Conservation (phyloP, 2,888 invertebrate species). For the Agelastica alni region DNA sequence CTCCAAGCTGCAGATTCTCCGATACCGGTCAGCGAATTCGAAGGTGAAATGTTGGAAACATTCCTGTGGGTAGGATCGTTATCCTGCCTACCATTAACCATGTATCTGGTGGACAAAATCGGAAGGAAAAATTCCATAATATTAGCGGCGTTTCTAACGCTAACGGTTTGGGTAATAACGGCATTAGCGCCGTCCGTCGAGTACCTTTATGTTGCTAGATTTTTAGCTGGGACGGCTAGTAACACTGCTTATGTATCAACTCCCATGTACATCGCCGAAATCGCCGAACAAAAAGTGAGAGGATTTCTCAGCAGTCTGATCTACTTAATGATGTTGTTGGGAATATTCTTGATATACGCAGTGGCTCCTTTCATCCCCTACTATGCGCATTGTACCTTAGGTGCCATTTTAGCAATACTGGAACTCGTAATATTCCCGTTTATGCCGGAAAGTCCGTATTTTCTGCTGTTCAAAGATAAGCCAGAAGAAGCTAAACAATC, state of each 20-base stretch:
- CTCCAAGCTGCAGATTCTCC: conserved; percentile 45
- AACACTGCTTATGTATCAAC: conserved; percentile 53
- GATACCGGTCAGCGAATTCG: conserved; percentile 42
- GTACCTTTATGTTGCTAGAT: conserved; percentile 46
- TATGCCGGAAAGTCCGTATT: conserved; percentile 55
- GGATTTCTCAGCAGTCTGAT: conserved; percentile 52
- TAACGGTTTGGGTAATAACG: conserved; percentile 51
- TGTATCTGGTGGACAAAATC: conserved; percentile 45
- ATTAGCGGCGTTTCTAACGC: conserved; percentile 45
- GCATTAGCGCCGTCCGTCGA: conserved; percentile 42
- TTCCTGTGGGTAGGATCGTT: conserved; percentile 42
- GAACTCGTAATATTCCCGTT: conserved; percentile 49
- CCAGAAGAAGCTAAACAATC: conserved; percentile 46
- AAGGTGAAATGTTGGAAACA: conserved; percentile 44
- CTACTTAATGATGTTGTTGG: conserved; percentile 52
- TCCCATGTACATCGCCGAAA: conserved; percentile 55
- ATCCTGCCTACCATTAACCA: conserved; percentile 47
- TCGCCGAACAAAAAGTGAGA: conserved; percentile 52
- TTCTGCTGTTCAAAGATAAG: conserved; percentile 46
- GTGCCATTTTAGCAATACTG: conserved; percentile 44
- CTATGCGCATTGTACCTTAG: conserved; percentile 48
- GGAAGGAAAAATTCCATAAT: conserved; percentile 49
- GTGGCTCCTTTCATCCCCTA: conserved; percentile 50
- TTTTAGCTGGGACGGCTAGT: conserved; percentile 44
- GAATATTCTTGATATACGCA: conserved; percentile 47